A percentile compares a stretch with the other conserved stretches of the same genome.
phyloP scores from a whole-genome alignment of 2,113 vertebrate species.

The Propithecus coquereli region DNA sequence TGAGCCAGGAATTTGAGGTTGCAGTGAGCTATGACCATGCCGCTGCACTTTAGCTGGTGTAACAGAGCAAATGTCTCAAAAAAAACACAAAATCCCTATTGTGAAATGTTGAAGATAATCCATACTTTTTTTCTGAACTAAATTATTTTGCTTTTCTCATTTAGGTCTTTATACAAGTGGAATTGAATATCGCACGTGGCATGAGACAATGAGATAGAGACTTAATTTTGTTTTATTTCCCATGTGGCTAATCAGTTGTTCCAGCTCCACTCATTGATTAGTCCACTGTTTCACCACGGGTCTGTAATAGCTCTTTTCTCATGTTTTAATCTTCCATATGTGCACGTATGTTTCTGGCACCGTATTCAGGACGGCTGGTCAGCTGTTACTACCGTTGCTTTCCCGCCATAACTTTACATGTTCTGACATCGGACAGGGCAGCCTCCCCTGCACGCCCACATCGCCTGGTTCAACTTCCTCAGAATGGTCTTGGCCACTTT shows the following conservation, averaged over 20 bases:
- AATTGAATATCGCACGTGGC: background rate
- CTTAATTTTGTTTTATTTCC: background rate
- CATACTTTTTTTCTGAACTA: background rate
- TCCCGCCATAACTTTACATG: background rate
- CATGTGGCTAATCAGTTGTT: background rate
- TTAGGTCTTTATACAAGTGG: background rate
- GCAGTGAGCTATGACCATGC: no score
- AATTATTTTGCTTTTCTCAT: background rate
- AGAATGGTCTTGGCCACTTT: background rate
- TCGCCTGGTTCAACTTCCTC: background rate
- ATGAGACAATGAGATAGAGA: background rate
- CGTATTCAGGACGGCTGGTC: accelerated
- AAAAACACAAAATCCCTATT: background rate
- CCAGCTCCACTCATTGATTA: no score
- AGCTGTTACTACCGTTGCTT: background rate
- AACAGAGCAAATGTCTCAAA: no score
- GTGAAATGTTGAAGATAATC: background rate
- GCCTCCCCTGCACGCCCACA: background rate
- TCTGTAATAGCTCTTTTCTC: background rate
- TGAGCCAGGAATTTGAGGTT: no score
- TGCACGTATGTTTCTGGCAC: background rate
- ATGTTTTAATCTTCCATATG: background rate
- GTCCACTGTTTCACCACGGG: no score
- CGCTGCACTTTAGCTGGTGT: no score
- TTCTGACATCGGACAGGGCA: accelerated